phyloP scores from a whole-genome alignment of 2,797 vertebrate species.

The Ara ararauna region DNA sequence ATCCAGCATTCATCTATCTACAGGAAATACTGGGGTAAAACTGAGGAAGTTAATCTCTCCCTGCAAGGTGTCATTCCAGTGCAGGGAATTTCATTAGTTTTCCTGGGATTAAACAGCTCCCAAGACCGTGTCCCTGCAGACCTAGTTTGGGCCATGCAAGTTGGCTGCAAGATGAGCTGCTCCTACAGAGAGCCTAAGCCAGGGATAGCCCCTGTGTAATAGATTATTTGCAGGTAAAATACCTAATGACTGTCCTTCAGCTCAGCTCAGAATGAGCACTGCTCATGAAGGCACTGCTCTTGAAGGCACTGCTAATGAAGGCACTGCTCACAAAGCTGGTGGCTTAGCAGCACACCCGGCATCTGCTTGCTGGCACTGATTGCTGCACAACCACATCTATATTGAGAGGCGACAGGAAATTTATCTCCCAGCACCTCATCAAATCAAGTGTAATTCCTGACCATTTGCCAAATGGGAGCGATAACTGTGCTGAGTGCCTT shows the following conservation, averaged over 20 bases:
- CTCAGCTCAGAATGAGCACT: not conserved
- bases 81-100: not conserved
- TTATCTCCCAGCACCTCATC: slow-evolving; percentile 24
- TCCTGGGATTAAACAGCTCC: not conserved
- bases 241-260: not conserved
- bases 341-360: not conserved
- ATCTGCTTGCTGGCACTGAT: not conserved
- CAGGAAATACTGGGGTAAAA: not conserved
- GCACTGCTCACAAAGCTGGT: not conserved
- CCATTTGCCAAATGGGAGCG: slow-evolving; percentile 4
- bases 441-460: slow-evolving; percentile 34
- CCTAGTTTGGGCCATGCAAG: not conserved
- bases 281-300: not conserved
- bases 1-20: not conserved
- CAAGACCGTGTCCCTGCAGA: not conserved
- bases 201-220: not conserved
- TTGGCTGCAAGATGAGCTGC: not conserved
- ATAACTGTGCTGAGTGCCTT: not conserved
- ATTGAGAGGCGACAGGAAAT: slow-evolving; percentile 18
- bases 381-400: not conserved
- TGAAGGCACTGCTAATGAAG: not conserved
- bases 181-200: not conserved
- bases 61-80: not conserved
- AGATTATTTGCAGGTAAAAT: not conserved
- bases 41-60: not conserved